phyloP scores from a whole-genome alignment of 1,140 invertebrate species.

The Cataglyphis hispanica region DNA sequence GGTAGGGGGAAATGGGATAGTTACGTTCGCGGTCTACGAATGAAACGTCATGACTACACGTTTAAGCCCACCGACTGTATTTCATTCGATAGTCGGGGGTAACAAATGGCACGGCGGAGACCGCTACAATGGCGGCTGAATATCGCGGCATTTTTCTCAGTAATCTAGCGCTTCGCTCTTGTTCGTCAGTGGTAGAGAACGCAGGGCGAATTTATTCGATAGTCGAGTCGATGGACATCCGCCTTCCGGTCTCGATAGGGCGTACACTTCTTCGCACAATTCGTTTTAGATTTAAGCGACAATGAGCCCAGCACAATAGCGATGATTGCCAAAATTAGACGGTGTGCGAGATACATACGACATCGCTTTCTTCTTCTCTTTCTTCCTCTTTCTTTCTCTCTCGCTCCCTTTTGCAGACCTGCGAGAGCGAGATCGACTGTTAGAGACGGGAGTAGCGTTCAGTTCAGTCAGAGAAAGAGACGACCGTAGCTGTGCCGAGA shows the following conservation, averaged over 20 bases:
- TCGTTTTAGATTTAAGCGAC: constrained; percentile 73
- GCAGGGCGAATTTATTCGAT: constrained; percentile 39
- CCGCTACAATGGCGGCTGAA: constrained; percentile 53
- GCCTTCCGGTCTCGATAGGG: not conserved
- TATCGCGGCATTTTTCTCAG: constrained; percentile 54
- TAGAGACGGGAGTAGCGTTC: not conserved
- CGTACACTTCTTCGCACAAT: constrained; percentile 32
- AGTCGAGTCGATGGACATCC: constrained; percentile 40
- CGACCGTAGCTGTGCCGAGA: not conserved
- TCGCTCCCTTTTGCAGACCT: constrained; percentile 23
- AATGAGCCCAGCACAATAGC: constrained; percentile 74
- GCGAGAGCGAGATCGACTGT: not conserved
- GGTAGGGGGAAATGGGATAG: not conserved
- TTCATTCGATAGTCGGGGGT: constrained; percentile 45
- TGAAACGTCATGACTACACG: constrained; percentile 36
- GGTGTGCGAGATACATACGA: constrained; percentile 63
- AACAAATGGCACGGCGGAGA: constrained; percentile 49
- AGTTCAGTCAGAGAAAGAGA: constrained; percentile 27
- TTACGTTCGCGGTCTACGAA: constrained; percentile 3
- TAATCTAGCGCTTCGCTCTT: not conserved
- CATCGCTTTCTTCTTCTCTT: constrained; percentile 9
- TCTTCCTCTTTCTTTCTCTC: constrained; percentile 9
- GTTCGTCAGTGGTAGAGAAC: not conserved
- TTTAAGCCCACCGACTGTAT: constrained; percentile 20
- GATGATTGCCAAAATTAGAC: constrained; percentile 81